Evolutionary conservation across 2,113 vertebrate genomes (phyloP).

Genomic region (Apistogramma diplotaenia): DNA sequence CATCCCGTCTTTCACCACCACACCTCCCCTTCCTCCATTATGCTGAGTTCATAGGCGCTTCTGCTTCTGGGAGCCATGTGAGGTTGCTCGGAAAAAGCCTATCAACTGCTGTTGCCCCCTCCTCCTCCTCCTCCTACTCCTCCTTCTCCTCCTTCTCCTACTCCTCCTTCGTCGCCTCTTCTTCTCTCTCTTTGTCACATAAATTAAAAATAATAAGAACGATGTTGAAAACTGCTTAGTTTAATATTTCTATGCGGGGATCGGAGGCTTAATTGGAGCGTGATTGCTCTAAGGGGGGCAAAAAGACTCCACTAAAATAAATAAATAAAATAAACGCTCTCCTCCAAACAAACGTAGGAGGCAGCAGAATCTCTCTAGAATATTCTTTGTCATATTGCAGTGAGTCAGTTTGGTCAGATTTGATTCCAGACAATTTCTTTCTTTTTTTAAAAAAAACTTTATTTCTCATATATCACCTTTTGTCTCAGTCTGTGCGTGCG

Average conservation of each 20-base stretch:
- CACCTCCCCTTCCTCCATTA: conserved; percentile 28
- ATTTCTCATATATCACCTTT: background rate
- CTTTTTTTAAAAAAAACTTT: background rate
- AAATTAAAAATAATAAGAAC: conserved; percentile 21
- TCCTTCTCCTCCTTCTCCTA: background rate
- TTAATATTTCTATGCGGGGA: background rate
- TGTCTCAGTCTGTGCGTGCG: background rate
- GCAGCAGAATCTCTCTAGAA: conserved; percentile 91
- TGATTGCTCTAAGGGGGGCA: background rate
- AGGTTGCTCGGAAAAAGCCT: conserved; percentile 52
- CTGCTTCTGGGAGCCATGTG: conserved; percentile 55
- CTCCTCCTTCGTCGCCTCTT: background rate
- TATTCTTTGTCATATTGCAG: conserved; percentile 99
- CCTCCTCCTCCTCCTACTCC: background rate
- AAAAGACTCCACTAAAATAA: background rate
- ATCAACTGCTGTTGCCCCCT: conserved; percentile 8
- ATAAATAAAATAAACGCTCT: conserved; percentile 26
- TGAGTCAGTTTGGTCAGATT: conserved; percentile 68
- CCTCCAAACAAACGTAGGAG: conserved; percentile 84
- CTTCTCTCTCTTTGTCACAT: conserved; percentile 38
- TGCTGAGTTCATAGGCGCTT: conserved; percentile 32
- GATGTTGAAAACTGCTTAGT: background rate
- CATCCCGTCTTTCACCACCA: background rate
- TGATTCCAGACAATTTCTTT: conserved; percentile 8
- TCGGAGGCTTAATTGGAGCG: background rate